phyloP scores from a whole-genome alignment of 2,113 vertebrate species.

The Ibidorhyncha struthersii region DNA sequence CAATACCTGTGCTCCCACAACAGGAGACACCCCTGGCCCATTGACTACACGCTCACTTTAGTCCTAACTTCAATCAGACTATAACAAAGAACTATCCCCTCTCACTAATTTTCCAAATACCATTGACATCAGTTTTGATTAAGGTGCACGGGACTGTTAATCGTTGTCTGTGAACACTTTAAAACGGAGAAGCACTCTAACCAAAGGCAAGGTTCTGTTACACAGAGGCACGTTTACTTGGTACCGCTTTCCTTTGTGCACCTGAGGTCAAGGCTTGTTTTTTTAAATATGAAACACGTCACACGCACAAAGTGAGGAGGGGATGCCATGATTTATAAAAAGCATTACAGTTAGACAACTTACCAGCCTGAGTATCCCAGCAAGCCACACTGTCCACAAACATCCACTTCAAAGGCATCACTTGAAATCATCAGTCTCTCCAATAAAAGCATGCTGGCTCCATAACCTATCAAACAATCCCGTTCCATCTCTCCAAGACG shows the following conservation, averaged over 20 bases:
- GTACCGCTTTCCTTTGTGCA: not conserved
- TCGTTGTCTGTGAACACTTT: not conserved
- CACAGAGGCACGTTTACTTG: not conserved
- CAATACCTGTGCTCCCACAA: not conserved
- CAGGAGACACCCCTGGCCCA: not conserved
- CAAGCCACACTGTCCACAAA: conserved; percentile 95
- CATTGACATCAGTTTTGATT: not conserved
- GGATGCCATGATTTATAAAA: not conserved
- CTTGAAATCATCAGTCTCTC: conserved; percentile 99
- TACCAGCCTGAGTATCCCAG: conserved; percentile 97
- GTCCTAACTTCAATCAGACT: not conserved
- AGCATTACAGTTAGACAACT: conserved; percentile 41
- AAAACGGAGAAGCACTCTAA: not conserved
- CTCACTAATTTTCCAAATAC: not conserved
- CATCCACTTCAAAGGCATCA: conserved; percentile 97
- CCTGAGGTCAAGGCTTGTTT: not conserved
- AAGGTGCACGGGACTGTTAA: not conserved
- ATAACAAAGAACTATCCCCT: not conserved
- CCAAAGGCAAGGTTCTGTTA: not conserved
- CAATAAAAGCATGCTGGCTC: conserved; percentile 95
- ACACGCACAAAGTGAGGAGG: not conserved
- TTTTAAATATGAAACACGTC: not conserved
- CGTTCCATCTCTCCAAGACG: conserved; percentile 98
- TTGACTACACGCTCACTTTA: not conserved
- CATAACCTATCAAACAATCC: conserved; percentile 97